These are phyloP conservation scores for Tiaroga cobitis DNA, from an alignment of 2,797 vertebrate genomes.

Conservation along the genomic window DNA sequence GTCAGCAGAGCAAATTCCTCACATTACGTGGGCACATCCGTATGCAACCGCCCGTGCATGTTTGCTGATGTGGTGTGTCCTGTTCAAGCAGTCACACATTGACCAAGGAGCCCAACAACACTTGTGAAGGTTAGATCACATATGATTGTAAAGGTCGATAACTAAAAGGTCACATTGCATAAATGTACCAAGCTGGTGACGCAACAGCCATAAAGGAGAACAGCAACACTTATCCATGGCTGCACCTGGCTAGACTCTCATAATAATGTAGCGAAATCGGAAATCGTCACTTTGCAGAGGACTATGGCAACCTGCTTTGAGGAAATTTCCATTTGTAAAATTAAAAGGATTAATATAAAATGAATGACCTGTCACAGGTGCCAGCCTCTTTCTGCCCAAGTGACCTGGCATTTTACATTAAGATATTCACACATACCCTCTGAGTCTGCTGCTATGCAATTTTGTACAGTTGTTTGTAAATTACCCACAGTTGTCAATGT, in stretches of 20 bases:
- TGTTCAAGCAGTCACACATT: constrained; percentile 19
- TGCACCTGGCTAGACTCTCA: constrained; percentile 53
- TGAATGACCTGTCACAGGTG: constrained; percentile 36
- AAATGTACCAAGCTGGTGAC: constrained; percentile 66
- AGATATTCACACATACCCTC: neutral
- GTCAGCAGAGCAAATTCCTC: constrained; percentile 51
- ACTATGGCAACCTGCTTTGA: constrained; percentile 32
- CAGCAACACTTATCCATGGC: constrained; percentile 12
- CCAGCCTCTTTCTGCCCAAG: constrained; percentile 51
- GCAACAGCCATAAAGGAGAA: constrained; percentile 60
- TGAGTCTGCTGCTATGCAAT: neutral
- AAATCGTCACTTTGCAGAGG: constrained; percentile 39
- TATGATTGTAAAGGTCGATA: constrained; percentile 68
- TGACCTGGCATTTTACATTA: constrained; percentile 50
- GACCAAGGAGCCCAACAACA: constrained; percentile 17
- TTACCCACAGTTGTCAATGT: neutral
- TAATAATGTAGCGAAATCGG: constrained; percentile 61
- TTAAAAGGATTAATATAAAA: constrained; percentile 49
- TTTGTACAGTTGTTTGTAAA: neutral
- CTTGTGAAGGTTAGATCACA: constrained; percentile 8
- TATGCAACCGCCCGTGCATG: constrained; percentile 59
- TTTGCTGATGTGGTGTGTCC: constrained; percentile 26
- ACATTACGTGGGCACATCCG: constrained; percentile 27
- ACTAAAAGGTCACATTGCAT: constrained; percentile 74
- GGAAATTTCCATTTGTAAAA: constrained; percentile 54